A percentile compares a stretch with the other conserved stretches of the same genome.
These are phyloP conservation scores for Falco novaeseelandiae DNA, from an alignment of 2,797 vertebrate genomes.

Conservation along the genomic window DNA sequence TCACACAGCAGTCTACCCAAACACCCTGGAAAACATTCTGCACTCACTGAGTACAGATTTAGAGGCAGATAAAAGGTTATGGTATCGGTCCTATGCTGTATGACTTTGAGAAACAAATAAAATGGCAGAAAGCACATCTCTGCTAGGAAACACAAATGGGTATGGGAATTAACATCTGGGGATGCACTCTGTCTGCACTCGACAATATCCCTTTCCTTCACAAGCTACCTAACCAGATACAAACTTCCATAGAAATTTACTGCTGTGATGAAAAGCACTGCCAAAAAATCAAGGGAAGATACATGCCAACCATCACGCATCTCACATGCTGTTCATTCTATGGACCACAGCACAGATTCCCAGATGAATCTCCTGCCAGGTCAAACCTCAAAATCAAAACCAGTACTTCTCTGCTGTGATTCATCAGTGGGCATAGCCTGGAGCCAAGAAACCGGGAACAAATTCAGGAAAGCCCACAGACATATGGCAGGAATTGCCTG, in stretches of 20 bases:
- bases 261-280: background rate
- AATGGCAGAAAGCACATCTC: background rate
- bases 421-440: background rate
- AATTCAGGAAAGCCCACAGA: background rate
- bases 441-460: background rate
- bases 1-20: background rate
- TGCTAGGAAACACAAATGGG: background rate
- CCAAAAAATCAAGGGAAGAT: background rate
- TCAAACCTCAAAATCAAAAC: background rate
- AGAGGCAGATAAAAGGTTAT: background rate
- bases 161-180: background rate
- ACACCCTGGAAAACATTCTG: background rate
- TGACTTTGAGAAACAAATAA: background rate
- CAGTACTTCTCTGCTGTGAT: background rate
- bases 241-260: background rate
- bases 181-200: accelerated
- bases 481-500: background rate
- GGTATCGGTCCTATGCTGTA: accelerated
- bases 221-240: background rate
- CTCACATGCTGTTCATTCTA: accelerated
- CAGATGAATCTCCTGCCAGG: background rate
- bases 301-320: accelerated
- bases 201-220: background rate
- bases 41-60: background rate
- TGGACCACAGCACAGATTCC: background rate